Evolutionary conservation across 2,888 invertebrate genomes (phyloP), one percentile per base, ranked within the genome.

Genomic region (Graphium colonna): DNA sequence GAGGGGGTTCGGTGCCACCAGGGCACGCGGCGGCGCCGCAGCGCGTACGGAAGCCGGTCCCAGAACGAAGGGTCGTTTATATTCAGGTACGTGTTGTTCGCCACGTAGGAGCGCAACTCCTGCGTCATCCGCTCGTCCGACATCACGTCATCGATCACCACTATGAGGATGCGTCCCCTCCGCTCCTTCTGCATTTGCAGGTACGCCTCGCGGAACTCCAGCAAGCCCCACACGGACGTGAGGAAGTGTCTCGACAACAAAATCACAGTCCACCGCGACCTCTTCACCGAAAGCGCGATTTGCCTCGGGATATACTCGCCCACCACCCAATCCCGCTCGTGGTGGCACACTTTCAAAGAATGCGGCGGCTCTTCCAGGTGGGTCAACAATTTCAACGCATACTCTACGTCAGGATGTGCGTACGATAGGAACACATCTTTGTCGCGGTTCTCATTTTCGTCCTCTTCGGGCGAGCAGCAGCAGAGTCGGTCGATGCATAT

Each of bases 21-120:
- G 5, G 21, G 16, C 12, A 31, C 15, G 9, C 52, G 33, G 18
- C 46, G 45, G 0, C 95, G 51, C 3, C 51, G 95, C 71, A 96
- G 79, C 1, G 95, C 95, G 69, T 94, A 94, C 31, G 92, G 87
- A 49, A 96, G 79, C 73, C 94, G 95, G 51, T 94, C 90, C 96
- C 95, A 96, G 80, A 96, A 96, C 92, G 93, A 94, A 7, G 94
- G 93, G 71, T 96, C 95, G 9, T 93, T 95, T 94, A 95, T 95
- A 67, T 94, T 93, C 26, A 96, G 90, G 69, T 96, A 96, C 0
- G 96, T 96, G 73, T 95, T 95, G 77, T 92, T 93, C 56, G 91
- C 91, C 4, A 96, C 79, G 71, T 95, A 95, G 42, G 65, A 60
- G 0, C 93, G 90, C 69, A 93, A 91, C 43, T 95, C 84, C 2